Percentiles rank a stretch among this genome's conserved stretches.
phyloP scores from a whole-genome alignment of 2,113 vertebrate species.

The Salvelinus sp. region DNA sequence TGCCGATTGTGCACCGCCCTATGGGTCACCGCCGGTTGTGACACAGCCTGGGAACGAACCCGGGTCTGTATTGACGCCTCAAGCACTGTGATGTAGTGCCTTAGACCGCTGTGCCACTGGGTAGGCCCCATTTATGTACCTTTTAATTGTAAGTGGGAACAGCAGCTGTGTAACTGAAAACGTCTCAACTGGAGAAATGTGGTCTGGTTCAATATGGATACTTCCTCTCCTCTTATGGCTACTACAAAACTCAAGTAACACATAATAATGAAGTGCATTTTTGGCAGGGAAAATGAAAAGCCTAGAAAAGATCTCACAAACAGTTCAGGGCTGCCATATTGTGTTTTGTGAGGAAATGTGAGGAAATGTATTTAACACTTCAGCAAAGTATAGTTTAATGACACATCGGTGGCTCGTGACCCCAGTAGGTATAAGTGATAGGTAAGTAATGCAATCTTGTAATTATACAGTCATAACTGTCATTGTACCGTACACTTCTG shows the following conservation, averaged over 20 bases:
- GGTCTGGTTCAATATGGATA: neutral
- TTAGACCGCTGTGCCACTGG: no score
- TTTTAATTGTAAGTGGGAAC: slow-evolving; percentile 41
- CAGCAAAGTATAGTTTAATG: neutral
- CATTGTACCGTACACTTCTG: neutral
- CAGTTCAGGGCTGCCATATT: neutral
- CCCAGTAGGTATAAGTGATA: neutral
- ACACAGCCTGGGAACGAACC: no score
- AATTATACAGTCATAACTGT: neutral
- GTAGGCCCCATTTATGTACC: no score
- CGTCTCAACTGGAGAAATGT: slow-evolving; percentile 20
- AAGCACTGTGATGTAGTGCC: no score
- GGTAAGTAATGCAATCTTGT: neutral
- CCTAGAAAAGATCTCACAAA: slow-evolving; percentile 11
- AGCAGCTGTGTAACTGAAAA: slow-evolving; percentile 45
- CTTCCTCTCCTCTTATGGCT: slow-evolving; percentile 1
- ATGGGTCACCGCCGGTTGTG: no score
- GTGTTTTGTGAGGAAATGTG: neutral
- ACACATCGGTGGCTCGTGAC: neutral
- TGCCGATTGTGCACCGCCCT: no score
- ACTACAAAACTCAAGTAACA: slow-evolving; percentile 1
- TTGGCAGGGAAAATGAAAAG: slow-evolving; percentile 3
- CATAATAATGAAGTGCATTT: slow-evolving; percentile 1
- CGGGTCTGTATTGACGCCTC: no score
- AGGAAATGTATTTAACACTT: neutral